Base-by-base conservation (phyloP, 1,140 invertebrate species). In the Oedothorax gibbosus region DNA sequence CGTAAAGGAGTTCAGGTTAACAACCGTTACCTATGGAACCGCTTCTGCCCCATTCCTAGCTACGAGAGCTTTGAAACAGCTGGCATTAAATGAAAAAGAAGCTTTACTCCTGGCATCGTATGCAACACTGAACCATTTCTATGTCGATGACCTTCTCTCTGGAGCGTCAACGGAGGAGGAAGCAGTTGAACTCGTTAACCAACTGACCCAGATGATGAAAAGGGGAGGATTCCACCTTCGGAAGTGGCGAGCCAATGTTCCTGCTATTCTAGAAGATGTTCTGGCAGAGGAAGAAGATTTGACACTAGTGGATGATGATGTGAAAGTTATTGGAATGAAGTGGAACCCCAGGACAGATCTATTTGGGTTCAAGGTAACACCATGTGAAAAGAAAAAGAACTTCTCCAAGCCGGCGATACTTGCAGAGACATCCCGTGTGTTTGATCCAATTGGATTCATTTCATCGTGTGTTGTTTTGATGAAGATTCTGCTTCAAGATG, bases 241-340 rank as follows among this genome's bases (percentile, higher is more conserved):
- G 56, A 90, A 91, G 87, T 91, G 89, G 89, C 21, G 79, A 14
- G 89, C 89, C 12, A 91, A 91, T 76, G 79, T 49, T 7, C 9
- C n/a, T 11, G 51, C 14, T 21, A 49, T 53, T n/a, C 7, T 20
- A 72, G 51, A 80, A 54, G 65, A 89, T 20, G 11, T 35, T 14
- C 51, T 73, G n/a, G 11, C 71, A 73, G 53, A 51, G 66, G 66
- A 14, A 69, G 21, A 1, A 69, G 14, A 69, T 69, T 20, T 18
- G 6, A 35, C 35, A 2, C 18, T 62, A 62, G 57, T 12, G 57
- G 6, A 35, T n/a, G 71, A 73, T 50, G 14, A 35, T 9, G 12
- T 50, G 14, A 35, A 51, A 15, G 3, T 51, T 15, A 2, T 73
- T 11, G 71, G 71, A 3, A 73, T 73, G 15, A 10, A 50, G 10